Evolutionary conservation across 2,888 invertebrate species (phyloP).

Genomic region (Limnephilus lunatus): DNA sequence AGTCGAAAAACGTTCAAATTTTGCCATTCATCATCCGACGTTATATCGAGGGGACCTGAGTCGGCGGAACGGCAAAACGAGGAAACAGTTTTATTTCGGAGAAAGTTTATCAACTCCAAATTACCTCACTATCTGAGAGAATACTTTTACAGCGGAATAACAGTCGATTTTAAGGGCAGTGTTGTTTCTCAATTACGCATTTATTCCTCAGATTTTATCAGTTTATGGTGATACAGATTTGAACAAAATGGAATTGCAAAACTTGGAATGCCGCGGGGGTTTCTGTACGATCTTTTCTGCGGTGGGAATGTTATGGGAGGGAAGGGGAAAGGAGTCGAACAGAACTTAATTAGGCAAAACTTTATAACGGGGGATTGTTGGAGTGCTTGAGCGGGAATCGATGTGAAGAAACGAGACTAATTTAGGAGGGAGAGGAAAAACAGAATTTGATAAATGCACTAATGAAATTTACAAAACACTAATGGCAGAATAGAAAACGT

Average conservation of each 20-base stretch:
- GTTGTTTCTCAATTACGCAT: slow-evolving; percentile 60
- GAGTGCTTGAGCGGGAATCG: slow-evolving; percentile 53
- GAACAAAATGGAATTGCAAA: slow-evolving; percentile 59
- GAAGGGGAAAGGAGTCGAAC: slow-evolving; percentile 49
- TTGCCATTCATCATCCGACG: slow-evolving; percentile 51
- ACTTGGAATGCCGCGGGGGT: slow-evolving; percentile 51
- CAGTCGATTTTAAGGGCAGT: slow-evolving; percentile 40
- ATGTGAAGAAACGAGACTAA: slow-evolving; percentile 45
- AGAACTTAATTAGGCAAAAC: slow-evolving; percentile 66
- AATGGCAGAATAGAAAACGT: slow-evolving; percentile 4
- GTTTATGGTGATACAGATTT: slow-evolving; percentile 64
- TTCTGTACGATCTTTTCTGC: slow-evolving; percentile 56
- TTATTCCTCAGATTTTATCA: slow-evolving; percentile 62
- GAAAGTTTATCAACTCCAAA: slow-evolving; percentile 61
- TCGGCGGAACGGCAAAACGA: slow-evolving; percentile 6
- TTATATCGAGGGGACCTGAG: slow-evolving; percentile 24
- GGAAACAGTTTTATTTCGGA: slow-evolving; percentile 47
- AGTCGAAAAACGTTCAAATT: slow-evolving; percentile 65
- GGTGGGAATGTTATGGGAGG: slow-evolving; percentile 37
- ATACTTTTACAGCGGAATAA: slow-evolving; percentile 33
- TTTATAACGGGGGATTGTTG: slow-evolving; percentile 63
- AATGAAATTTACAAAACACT: slow-evolving; percentile 48
- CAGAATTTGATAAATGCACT: slow-evolving; percentile 59
- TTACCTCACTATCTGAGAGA: slow-evolving; percentile 54
- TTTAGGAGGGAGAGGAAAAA: slow-evolving; percentile 34